Base-by-base conservation (phyloP, 2,113 vertebrate genomes). In the Lepisosteus oculatus region DNA sequence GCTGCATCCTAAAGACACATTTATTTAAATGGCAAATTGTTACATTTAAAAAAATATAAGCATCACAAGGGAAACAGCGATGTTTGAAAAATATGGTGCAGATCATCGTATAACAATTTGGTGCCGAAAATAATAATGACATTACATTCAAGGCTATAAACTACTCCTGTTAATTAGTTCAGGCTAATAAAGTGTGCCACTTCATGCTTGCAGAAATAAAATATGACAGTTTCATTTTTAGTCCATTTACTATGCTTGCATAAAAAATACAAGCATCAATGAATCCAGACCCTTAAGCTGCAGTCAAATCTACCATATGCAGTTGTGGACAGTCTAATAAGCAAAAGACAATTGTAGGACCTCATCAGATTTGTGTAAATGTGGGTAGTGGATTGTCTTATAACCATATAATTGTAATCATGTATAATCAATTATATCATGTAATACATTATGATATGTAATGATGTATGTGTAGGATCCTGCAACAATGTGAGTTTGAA, bases 131-230 rank as follows among this genome's bases (percentile, higher is more conserved):
- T 44, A 41, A 54, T 55, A 55, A 41, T 15, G 45, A 8, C 43
- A 62, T 63, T 54, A 51, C n/a, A 54, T 15, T 12, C 43, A 17
- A 47, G 12, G 44, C 9, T 7, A 13, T 29, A 13, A 71, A 41
- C 15, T 15, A 47, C n/a, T 62, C 42, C 17, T 3, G 66, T 71
- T 47, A 45, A 62, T 61, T 71, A 62, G 3, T 17, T 42, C 8
- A 61, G 17, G n/a, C 68, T 43, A 13, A 45, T 61, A 12, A 54
- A 41, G 66, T 68, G 66, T n/a, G 51, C 51, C 66, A n/a, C 3
- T 55, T 54, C 51, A 68, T 8, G 29, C n/a, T 47, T 45, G 13
- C 43, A 59, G 55, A 59, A 61, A 14, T 45, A 55, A 70, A 70
- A 61, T 51, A 17, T 56, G 51, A 29, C 55, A 44, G 44, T 9